phyloP scores from a whole-genome alignment of 2,113 vertebrate genomes.

The Corvus moneduloides region DNA sequence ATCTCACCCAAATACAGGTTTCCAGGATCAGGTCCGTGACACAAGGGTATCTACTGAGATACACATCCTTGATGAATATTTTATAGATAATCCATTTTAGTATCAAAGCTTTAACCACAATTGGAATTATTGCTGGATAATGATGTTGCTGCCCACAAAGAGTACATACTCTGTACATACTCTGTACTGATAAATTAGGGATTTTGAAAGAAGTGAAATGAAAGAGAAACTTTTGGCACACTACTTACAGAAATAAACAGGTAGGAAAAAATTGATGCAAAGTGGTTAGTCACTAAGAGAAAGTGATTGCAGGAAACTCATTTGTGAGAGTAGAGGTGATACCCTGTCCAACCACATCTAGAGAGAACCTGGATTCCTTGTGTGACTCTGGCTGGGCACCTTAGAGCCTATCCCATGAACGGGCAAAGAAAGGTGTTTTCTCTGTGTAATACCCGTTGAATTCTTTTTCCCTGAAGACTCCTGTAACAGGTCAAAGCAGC shows the following conservation, averaged over 20 bases:
- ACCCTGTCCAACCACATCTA: not conserved
- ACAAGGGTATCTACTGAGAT: not conserved
- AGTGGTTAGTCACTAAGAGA: not conserved
- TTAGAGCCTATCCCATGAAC: not conserved
- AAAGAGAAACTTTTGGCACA: not conserved
- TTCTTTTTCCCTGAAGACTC: not conserved
- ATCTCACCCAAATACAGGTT: not conserved
- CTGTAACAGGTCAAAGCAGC: not conserved
- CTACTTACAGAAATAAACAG: not conserved
- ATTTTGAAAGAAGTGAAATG: not conserved
- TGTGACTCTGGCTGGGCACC: not conserved
- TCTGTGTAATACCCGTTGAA: not conserved
- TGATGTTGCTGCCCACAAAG: not conserved
- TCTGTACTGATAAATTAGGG: not conserved
- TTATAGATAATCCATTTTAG: not conserved
- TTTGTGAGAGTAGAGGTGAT: not conserved
- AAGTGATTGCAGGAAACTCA: not conserved
- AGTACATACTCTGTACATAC: not conserved
- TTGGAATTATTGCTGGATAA: not conserved
- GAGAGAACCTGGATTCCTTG: not conserved
- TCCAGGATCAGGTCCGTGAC: rapidly evolving
- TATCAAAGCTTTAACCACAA: not conserved
- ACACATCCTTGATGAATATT: not conserved
- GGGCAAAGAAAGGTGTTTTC: not conserved
- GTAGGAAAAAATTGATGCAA: not conserved